These are phyloP conservation scores for Strigamia maritima DNA, from an alignment of 2,888 invertebrate species.

Conservation along the genomic window DNA sequence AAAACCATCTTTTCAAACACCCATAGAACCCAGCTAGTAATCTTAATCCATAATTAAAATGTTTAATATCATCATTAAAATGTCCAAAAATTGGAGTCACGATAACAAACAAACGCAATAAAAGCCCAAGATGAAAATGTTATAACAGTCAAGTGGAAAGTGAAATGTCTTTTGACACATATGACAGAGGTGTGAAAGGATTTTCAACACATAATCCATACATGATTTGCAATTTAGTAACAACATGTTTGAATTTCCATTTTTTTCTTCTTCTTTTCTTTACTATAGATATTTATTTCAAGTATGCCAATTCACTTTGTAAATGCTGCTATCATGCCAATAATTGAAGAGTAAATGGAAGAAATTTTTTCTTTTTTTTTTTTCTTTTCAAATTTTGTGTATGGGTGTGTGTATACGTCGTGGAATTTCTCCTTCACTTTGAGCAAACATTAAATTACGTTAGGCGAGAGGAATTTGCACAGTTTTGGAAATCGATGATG, in stretches of 20 bases:
- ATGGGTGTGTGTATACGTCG: not conserved
- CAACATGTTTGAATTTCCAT: not conserved
- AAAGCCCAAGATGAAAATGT: not conserved
- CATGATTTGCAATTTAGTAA: not conserved
- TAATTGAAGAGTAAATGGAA: constrained; percentile 15
- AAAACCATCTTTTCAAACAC: too few relatives aligned
- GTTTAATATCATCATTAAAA: not conserved
- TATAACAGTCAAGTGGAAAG: not conserved
- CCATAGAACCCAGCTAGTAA: too few relatives aligned
- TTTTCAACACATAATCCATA: not conserved
- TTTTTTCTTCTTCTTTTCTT: not conserved
- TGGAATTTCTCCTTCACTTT: constrained; percentile 16
- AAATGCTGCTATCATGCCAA: not conserved
- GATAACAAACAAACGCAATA: not conserved
- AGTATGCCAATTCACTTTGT: constrained; percentile 6
- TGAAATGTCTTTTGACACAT: constrained; percentile 23
- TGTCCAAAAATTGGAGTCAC: not conserved
- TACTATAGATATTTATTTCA: not conserved
- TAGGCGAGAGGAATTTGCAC: constrained; percentile 23
- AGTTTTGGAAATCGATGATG: constrained; percentile 23
- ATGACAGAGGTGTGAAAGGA: not conserved
- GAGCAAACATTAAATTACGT: constrained; percentile 23
- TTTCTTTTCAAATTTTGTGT: not conserved
- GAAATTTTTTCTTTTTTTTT: not conserved
- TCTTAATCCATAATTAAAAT: not conserved